Evolutionary conservation across 2,113 vertebrate species (phyloP), one percentile per base, ranked within the genome.

Genomic region (Sturnira hondurensis): DNA sequence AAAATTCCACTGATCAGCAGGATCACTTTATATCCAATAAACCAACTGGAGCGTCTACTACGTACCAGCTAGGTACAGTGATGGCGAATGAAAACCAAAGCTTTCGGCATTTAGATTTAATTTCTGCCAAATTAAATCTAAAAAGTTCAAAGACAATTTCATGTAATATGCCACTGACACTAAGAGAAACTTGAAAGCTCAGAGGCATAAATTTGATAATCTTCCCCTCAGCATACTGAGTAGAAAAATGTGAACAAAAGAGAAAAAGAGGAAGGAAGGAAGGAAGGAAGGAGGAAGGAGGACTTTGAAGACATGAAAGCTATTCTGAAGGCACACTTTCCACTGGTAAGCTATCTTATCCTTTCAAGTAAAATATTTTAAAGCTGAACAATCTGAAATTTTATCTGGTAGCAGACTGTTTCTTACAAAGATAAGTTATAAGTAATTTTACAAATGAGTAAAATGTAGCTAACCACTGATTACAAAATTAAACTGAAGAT

Each of bases 341-440:
- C 47, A 95, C 7, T 81, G 67, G 38, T 73, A 24, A 93, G 50
- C 47, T 68, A 56, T 43, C 82, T 73, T 84, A 81, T 61, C 24
- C 76, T 92, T 86, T 94, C 50, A 85, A 94, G 70, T 65, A 84
- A 89, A 92, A 65, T 45, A 91, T 67, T 84, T 92, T 81, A 91
- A 90, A 97, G 50, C 13, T 80, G 65, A 94, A 77, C 45, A 45
- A 77, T 65, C 58, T 94, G 74, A 91, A 95, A 93, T 63, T 38
- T 1, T 36, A 68, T 68, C 65, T 16, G 65, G 47, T 50, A 56
- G 68, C 41, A 63, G 19, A 41, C 36, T 78, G 4, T 54, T 95
- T 74, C 85, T 93, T 58, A 85, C 43, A 87, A 93, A 82, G 67
- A 70, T 33, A 89, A 94, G 52, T 41, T 70, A 54, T 0, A 88